phyloP scores from a whole-genome alignment of 2,113 vertebrate species.

The human region DNA sequence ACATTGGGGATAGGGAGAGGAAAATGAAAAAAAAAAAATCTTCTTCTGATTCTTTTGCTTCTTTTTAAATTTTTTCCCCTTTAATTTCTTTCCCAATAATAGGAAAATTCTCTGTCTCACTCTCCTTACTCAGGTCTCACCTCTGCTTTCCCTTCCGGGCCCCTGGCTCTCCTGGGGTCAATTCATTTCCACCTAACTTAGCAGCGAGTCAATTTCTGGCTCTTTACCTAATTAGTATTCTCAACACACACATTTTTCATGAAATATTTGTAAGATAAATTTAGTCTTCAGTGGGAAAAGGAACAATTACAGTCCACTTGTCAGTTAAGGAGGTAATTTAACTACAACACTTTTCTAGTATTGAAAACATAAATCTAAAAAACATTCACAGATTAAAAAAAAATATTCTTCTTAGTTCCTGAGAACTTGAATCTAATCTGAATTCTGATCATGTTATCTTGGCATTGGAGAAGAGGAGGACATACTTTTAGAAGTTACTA shows the following conservation, averaged over 20 bases:
- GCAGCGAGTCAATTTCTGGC: not conserved
- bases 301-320: not conserved
- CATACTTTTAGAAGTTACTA: not conserved
- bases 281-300: constrained; percentile 26
- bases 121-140: not conserved
- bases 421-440: not conserved
- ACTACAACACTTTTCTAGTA: not conserved
- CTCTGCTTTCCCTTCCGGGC: not conserved
- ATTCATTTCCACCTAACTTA: not conserved
- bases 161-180: not conserved
- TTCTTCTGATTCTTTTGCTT: not conserved
- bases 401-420: not conserved
- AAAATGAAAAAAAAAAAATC: not conserved
- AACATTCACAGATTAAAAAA: not conserved
- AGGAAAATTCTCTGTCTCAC: not conserved
- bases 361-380: not conserved
- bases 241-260: not conserved
- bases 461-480: not conserved
- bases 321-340: not conserved
- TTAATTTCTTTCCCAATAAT: not conserved
- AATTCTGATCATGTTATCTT: not conserved
- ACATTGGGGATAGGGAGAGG: not conserved
- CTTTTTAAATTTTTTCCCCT: not conserved
- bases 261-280: not conserved
- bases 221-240: not conserved